Conservation (phyloP, 2,888 invertebrate species). For the Apamea anceps region DNA sequence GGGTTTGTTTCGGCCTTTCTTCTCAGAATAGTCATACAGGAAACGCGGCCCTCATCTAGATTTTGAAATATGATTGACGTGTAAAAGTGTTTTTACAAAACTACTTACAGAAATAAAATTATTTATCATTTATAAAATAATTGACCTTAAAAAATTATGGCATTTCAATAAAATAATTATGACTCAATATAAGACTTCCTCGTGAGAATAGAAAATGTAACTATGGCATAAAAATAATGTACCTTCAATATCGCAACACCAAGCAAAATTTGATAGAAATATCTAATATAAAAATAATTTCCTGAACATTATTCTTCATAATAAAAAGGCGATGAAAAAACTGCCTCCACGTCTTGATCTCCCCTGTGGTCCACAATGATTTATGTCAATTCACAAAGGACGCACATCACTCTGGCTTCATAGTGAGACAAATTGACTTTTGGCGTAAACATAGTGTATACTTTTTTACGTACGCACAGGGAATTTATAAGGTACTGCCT, state of each 20-base stretch:
- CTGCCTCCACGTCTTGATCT: slow-evolving; percentile 47
- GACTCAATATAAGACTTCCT: background rate
- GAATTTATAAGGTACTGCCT: slow-evolving; percentile 65
- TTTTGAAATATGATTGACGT: background rate
- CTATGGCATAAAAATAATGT: background rate
- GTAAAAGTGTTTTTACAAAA: background rate
- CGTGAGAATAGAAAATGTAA: background rate
- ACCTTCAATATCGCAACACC: background rate
- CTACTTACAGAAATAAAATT: background rate
- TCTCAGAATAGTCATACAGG: background rate
- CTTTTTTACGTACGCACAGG: slow-evolving; percentile 67
- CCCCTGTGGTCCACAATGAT: slow-evolving; percentile 62
- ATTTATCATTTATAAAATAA: background rate
- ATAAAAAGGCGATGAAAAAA: slow-evolving; percentile 58
- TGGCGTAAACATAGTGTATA: slow-evolving; percentile 69
- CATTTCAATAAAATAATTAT: background rate
- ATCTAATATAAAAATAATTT: slow-evolving; percentile 24
- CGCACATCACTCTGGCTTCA: slow-evolving; percentile 65
- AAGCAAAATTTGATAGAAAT: background rate
- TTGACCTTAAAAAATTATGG: accelerated
- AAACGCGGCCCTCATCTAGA: background rate
- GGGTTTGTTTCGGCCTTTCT: background rate
- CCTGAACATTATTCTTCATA: slow-evolving; percentile 26
- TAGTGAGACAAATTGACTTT: slow-evolving; percentile 71
- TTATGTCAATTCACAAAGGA: slow-evolving; percentile 64